Evolutionary conservation across 2,888 invertebrate genomes (phyloP), one percentile per base, ranked within the genome.

Genomic region (Ditula angustiorana): DNA sequence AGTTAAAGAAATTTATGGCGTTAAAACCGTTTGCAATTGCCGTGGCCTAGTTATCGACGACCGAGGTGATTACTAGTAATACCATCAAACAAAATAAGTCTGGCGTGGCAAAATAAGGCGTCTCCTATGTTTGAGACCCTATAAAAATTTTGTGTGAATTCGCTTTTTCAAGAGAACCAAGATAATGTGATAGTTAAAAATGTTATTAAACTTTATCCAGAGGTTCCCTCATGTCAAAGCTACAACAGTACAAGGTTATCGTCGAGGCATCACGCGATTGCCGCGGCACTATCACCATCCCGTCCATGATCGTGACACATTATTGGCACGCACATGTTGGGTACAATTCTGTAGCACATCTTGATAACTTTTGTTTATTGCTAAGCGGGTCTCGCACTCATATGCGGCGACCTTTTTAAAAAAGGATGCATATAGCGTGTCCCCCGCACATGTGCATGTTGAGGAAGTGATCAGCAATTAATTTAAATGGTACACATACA

Each of bases 241-340:
- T 41, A 41, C 19, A 19, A 19, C 41, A 41, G 19, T 19, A 41
- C 41, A 53, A 35, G 53, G 53, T 53, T 53, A 53, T 53, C 53
- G 21, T 11, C 23, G 49, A 49, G 11, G 50, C 35, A 23, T 53
- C 53, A 53, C 35, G 53, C 53, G 52, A 35, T 53, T 19, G 53
- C 23, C 53, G 33, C 10, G 33, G 10, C 13, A 5, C 35, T 11
- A 35, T 5, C 53, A 35, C 23, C 53, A 30, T 50, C 30, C 30
- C 50, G 50, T 21, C 2, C 19, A 11, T 16, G 46, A 23, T 1
- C 19, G 19, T 16, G 46, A 23, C 23, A 41, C 8, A 41, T 46
- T 26, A 26, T 47, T 16, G 5, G 23, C 49, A 26, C 30, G 35
- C 21, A 19, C 23, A 35, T 24, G 53, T 13, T 21, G 23, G n/a